Evolutionary conservation across 2,797 vertebrate genomes (phyloP).

Genomic region (Tolypeutes matacus): DNA sequence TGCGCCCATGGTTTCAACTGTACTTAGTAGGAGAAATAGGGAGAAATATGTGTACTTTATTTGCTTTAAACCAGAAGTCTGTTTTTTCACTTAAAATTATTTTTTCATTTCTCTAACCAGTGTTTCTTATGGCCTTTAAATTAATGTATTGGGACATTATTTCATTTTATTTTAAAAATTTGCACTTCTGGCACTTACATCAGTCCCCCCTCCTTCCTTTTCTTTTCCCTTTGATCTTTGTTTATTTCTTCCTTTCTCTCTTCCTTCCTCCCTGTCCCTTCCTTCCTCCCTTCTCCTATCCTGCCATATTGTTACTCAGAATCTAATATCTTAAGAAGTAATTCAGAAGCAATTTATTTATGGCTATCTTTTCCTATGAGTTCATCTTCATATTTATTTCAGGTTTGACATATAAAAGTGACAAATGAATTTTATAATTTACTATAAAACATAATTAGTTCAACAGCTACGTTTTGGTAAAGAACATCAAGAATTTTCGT

Average conservation of each 20-base stretch:
- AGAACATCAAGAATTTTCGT: conserved; percentile 50
- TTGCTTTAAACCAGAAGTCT: neutral
- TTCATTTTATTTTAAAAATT: neutral
- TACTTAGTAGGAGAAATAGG: neutral
- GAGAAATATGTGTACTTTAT: neutral
- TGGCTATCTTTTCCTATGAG: neutral
- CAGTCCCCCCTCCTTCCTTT: rapidly evolving
- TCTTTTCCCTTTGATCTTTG: neutral
- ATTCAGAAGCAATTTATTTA: neutral
- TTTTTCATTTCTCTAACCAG: neutral
- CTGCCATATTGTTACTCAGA: neutral
- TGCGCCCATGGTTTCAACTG: neutral
- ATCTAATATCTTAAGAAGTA: neutral
- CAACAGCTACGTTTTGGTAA: neutral
- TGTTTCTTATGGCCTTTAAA: neutral
- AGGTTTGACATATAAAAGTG: neutral
- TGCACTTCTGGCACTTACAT: neutral
- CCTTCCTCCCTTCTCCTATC: neutral
- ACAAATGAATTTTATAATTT: neutral
- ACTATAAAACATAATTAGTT: neutral
- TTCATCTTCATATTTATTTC: neutral
- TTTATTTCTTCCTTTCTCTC: neutral
- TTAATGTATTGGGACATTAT: neutral
- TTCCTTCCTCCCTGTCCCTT: neutral
- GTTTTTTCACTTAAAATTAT: neutral